Evolutionary conservation across 2,113 vertebrate genomes (phyloP).

Genomic region (Xiphorhynchus elegans): DNA sequence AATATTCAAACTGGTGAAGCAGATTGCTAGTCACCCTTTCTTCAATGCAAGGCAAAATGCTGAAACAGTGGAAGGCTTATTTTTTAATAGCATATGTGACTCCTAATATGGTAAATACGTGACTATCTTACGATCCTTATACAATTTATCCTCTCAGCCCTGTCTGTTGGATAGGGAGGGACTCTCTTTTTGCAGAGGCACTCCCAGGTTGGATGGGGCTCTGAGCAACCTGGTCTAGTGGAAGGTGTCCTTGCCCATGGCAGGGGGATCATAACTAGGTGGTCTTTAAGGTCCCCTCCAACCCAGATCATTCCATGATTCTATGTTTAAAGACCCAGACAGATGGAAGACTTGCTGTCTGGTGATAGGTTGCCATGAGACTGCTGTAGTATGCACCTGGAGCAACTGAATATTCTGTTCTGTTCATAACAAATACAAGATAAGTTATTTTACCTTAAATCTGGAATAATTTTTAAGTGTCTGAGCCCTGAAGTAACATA

Average conservation of each 20-base stretch:
- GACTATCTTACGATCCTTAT: not conserved
- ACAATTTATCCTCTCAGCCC: not conserved
- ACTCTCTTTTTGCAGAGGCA: not conserved
- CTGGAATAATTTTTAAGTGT: not conserved
- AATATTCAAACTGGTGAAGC: not conserved
- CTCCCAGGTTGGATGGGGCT: not conserved
- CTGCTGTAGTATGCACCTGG: not conserved
- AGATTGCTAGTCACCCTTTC: not conserved
- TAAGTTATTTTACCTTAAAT: not conserved
- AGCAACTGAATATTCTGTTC: not conserved
- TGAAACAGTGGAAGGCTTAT: not conserved
- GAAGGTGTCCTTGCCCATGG: not conserved
- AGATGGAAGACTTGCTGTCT: rapidly evolving
- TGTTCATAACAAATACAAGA: not conserved
- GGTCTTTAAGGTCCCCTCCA: not conserved
- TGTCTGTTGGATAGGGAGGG: not conserved
- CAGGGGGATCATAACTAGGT: not conserved
- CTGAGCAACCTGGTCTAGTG: not conserved
- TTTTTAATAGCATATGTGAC: not conserved
- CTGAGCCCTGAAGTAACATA: not conserved
- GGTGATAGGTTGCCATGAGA: not conserved
- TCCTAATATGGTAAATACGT: not conserved
- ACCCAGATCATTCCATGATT: not conserved
- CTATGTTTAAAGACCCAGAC: not conserved
- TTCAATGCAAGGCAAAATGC: not conserved